phyloP scores from a whole-genome alignment of 2,888 invertebrate genomes.

The Abrostola tripartita region DNA sequence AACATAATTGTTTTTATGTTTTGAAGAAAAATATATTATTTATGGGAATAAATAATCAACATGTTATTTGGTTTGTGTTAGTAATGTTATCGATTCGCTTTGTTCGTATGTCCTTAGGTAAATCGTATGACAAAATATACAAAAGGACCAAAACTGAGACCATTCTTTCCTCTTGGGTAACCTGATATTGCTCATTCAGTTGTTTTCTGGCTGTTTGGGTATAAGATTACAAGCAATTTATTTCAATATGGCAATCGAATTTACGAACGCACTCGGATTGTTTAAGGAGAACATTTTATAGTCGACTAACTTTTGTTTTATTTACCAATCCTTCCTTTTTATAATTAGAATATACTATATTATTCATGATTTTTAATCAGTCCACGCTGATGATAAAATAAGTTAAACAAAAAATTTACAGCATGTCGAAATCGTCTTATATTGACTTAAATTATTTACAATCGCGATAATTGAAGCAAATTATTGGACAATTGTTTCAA shows the following conservation, averaged over 20 bases:
- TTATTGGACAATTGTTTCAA: background rate
- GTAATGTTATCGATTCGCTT: slow-evolving; percentile 52
- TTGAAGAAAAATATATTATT: slow-evolving; percentile 56
- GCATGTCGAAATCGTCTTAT: too few relatives aligned
- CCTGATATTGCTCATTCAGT: slow-evolving; percentile 86
- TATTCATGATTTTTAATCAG: slow-evolving; percentile 2
- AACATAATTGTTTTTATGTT: slow-evolving; percentile 67
- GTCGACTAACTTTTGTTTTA: slow-evolving; percentile 70
- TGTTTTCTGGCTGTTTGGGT: slow-evolving; percentile 87
- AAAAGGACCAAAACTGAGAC: slow-evolving; percentile 75
- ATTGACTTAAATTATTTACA: too few relatives aligned
- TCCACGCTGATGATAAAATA: background rate
- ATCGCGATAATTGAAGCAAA: background rate
- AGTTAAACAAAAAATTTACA: too few relatives aligned
- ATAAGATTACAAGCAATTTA: slow-evolving; percentile 88
- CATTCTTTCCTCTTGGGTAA: slow-evolving; percentile 81
- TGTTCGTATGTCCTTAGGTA: slow-evolving; percentile 55
- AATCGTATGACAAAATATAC: slow-evolving; percentile 74
- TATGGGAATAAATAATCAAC: slow-evolving; percentile 51
- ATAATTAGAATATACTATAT: slow-evolving; percentile 31
- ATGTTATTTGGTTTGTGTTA: slow-evolving; percentile 48
- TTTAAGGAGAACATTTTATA: slow-evolving; percentile 75
- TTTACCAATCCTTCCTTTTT: slow-evolving; percentile 54
- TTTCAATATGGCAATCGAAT: slow-evolving; percentile 86
- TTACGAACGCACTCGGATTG: slow-evolving; percentile 77